Conservation (phyloP, 2,888 invertebrate species). For the Keiferia lycopersicella region DNA sequence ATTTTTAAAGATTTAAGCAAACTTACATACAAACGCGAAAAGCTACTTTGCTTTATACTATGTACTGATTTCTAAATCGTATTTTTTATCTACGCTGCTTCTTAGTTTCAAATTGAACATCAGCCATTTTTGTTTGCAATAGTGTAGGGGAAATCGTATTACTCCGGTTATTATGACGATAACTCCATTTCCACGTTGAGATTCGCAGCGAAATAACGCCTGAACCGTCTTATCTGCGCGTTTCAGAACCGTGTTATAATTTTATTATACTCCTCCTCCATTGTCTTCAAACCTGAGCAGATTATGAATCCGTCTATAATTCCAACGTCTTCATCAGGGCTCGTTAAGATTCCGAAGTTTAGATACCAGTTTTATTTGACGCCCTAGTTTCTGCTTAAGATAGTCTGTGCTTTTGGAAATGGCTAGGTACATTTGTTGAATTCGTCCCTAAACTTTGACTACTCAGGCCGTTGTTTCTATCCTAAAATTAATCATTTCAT, state of each 20-base stretch:
- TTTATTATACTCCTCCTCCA: conserved; percentile 24
- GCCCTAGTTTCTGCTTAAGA: not conserved
- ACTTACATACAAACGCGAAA: no score
- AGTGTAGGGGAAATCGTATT: conserved; percentile 25
- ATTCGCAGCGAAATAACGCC: conserved; percentile 21
- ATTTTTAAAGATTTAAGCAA: no score
- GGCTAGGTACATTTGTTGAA: no score
- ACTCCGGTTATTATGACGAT: conserved; percentile 19
- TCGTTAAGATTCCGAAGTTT: conserved; percentile 21
- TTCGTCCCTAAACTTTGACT: no score
- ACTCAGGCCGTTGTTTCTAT: not conserved
- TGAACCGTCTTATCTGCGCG: conserved; percentile 22
- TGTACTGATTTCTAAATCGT: no score
- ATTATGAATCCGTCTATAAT: conserved; percentile 26
- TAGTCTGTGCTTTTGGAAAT: not conserved
- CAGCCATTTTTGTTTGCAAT: not conserved
- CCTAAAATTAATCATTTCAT: no score
- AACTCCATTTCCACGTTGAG: conserved; percentile 12
- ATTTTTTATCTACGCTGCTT: no score
- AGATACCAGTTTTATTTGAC: conserved; percentile 20
- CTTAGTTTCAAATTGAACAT: not conserved
- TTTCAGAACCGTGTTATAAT: conserved; percentile 25
- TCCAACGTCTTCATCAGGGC: conserved; percentile 20
- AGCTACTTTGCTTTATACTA: no score
- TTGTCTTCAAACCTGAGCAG: conserved; percentile 26